phyloP scores from a whole-genome alignment of 2,113 vertebrate genomes.

The Brienomyrus brachyistius region DNA sequence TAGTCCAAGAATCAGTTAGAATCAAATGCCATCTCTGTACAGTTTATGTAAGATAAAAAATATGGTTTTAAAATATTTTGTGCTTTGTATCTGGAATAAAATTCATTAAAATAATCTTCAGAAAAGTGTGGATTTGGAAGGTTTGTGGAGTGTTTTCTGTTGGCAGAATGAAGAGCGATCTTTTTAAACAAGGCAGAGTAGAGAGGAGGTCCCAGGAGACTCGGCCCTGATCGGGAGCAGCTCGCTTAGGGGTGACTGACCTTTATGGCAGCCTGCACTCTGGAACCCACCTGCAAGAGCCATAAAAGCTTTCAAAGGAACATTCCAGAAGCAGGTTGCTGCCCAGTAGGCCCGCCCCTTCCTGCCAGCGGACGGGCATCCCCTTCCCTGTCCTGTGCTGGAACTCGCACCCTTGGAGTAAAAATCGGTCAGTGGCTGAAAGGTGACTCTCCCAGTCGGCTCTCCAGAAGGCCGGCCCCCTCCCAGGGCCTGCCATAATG shows the following conservation, averaged over 20 bases:
- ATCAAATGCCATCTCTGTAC: constrained; percentile 92
- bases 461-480: not conserved
- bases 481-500: not conserved
- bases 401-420: not conserved
- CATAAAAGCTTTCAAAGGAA: not conserved
- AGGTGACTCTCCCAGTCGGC: not conserved
- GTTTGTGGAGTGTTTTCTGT: not conserved
- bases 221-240: not conserved
- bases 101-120: constrained; percentile 36
- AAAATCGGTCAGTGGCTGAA: not conserved
- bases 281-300: not conserved
- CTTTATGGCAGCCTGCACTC: not conserved
- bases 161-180: too few species aligned
- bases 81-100: constrained; percentile 58
- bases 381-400: not conserved
- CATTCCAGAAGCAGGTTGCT: not conserved
- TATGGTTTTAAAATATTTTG: constrained; percentile 68
- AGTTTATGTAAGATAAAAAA: constrained; percentile 95
- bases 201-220: not conserved
- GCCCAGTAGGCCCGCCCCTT: not conserved
- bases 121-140: constrained; percentile 21
- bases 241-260: not conserved
- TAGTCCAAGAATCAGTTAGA: constrained; percentile 96
- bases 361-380: not conserved
- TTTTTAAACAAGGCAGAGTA: not conserved